Evolutionary conservation across 2,113 vertebrate species (phyloP), one percentile per base, ranked within the genome.

Genomic region (Passerina amoena): DNA sequence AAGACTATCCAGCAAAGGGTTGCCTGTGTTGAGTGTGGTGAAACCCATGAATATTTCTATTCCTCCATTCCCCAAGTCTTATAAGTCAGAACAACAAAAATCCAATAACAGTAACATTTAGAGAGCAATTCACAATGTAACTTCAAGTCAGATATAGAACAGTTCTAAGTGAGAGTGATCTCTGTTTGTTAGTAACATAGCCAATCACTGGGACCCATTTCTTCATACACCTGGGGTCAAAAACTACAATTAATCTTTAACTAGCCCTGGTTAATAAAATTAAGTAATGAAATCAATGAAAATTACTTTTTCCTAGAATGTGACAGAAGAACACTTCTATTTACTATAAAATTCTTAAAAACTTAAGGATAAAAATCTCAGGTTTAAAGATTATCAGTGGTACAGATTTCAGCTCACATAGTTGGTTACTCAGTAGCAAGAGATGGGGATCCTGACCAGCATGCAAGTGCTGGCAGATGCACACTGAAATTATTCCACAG

Each of bases 101-200:
- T 1, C 0, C 22, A 48, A 0, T 2, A 56, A 40, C 9, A 31
- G 5, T 48, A 88, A 60, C 6, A 3, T 80, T 66, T 77, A 73
- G 65, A 86, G 48, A 57, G 20, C 5, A 60, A 27, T 80, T 64
- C 60, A 48, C 54, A 88, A 25, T 1, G 2, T n/a, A 48, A 57
- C 10, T 59, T 89, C 17, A 71, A 37, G 35, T 44, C 14, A 88
- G 42, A 73, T 73, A 86, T 56, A 47, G 56, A 77, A n/a, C 21
- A 33, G 14, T 59, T 88, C 4, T 28, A 61, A 44, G 5, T 40
- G 44, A 22, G 40, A 90, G 18, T 47, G 22, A 71, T 57, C 12
- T 23, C 17, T 33, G 11, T 23, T 37, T 53, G 5, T 38, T 81
- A 37, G 42, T 35, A 69, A 50, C 35, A 30, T 5, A 79, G 5